A percentile compares a stretch with the other conserved stretches of the same genome.
Conservation (phyloP, 1,140 invertebrate genomes). For the Hycleus cichorii region DNA sequence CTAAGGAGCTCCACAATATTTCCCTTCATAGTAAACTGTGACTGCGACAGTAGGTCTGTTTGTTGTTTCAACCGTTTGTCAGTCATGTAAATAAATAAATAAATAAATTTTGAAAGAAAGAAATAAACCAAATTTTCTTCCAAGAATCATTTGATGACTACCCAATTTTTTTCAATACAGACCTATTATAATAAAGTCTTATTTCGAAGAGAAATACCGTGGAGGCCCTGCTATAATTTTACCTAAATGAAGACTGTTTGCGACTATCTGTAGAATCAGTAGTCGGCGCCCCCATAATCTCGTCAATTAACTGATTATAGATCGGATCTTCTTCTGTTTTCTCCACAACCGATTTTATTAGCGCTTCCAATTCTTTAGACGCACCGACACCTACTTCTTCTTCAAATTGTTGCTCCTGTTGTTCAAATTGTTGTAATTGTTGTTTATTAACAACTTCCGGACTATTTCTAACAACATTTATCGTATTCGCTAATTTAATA, state of each 20-base stretch:
- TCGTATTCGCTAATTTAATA: constrained; percentile 29
- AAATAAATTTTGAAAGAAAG: no score
- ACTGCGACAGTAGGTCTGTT: no score
- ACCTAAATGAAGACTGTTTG: not conserved
- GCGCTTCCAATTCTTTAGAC: constrained; percentile 21
- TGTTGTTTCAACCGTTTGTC: no score
- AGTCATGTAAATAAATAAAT: no score
- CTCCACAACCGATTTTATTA: constrained; percentile 27
- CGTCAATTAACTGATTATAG: constrained; percentile 24
- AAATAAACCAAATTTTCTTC: no score
- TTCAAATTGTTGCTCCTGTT: not conserved
- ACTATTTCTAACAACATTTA: constrained; percentile 21
- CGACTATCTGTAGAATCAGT: not conserved
- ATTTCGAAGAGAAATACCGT: no score
- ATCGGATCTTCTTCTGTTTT: constrained; percentile 29
- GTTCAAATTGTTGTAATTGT: no score
- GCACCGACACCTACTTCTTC: constrained; percentile 9
- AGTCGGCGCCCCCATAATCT: constrained; percentile 20
- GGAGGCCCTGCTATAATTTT: not conserved
- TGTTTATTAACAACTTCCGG: constrained; percentile 4
- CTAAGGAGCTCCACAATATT: no score
- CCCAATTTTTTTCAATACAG: no score
- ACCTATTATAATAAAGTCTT: no score
- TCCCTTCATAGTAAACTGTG: no score
- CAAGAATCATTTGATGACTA: no score